Base-by-base conservation (phyloP, 1,140 invertebrate species). In the Physella acuta region DNA sequence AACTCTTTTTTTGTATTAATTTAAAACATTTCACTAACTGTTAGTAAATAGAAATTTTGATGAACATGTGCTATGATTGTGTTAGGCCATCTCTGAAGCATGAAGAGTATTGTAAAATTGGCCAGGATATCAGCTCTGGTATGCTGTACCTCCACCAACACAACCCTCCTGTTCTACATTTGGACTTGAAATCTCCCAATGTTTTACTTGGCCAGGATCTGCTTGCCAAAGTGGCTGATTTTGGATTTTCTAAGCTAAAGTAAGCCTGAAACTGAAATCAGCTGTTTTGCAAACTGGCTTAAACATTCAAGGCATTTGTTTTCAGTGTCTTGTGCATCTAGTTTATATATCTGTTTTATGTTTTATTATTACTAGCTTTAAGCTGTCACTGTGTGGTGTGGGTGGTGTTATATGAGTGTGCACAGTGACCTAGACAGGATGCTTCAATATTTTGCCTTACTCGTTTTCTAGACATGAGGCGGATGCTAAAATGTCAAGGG, bases 241-340 rank as follows among this genome's bases (percentile, higher is more conserved):
- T 83, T 76, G 81, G 81, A 14, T 83, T 83, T 68, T 82, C 81
- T 8, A 83, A 83, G 72, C 74, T 82, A 49, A 78, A 79, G 81
- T 82, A 71, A 62, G 39, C 20, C 8, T n/a, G n/a, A 11, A 44
- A 44, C 39, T 44, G 39, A 11, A 11, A 44, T 20, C 24, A 55
- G 53, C 53, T 5, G 8, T 20, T 55, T 20, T 55, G 17, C 53
- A 14, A 55, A 55, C 24, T 20, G 26, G 17, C 24, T 20, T 14
- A 8, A 55, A 28, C 8, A 8, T 55, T 55, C 24, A 14, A n/a
- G 53, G 8, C 8, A 55, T 20, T 8, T 3, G 39, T 44, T 44
- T 63, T 11, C 30, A 36, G 59, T 61, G 33, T 36, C n/a, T 11
- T 36, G 34, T 26, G 28, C 26, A 26, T 55, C 5, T 55, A 26